A percentile compares a stretch with the other conserved stretches of the same genome.
phyloP scores from a whole-genome alignment of 2,113 vertebrate species.

The Butastur rufipennis region DNA sequence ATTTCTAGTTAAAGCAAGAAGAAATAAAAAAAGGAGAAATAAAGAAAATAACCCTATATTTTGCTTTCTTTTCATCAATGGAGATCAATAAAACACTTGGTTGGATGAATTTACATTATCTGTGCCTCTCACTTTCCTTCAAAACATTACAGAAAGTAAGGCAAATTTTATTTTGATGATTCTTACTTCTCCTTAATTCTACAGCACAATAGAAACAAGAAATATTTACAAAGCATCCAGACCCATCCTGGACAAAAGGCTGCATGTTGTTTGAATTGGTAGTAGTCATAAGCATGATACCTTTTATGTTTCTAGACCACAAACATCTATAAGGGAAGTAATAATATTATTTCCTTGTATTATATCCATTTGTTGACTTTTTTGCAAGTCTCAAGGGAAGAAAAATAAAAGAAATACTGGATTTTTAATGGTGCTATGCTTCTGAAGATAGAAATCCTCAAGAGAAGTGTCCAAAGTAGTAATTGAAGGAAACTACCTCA shows the following conservation, averaged over 20 bases:
- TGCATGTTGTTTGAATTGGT: neutral
- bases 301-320: neutral
- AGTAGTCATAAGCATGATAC: neutral
- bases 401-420: neutral
- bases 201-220: neutral
- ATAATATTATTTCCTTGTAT: neutral
- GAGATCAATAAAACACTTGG: neutral
- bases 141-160: slow-evolving; percentile 6
- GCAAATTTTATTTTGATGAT: neutral
- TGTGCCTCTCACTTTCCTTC: neutral
- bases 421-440: neutral
- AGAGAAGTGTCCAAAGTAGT: neutral
- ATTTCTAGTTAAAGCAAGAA: neutral
- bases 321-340: neutral
- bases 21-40: neutral
- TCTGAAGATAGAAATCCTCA: neutral
- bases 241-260: neutral
- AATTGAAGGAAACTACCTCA: neutral
- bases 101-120: neutral
- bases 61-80: neutral
- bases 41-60: neutral
- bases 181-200: neutral
- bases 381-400: neutral
- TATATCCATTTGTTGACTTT: neutral
- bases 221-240: slow-evolving; percentile 1